Evolutionary conservation across 2,888 invertebrate species (phyloP), one percentile per base, ranked within the genome.

Genomic region (Andrena praecox): DNA sequence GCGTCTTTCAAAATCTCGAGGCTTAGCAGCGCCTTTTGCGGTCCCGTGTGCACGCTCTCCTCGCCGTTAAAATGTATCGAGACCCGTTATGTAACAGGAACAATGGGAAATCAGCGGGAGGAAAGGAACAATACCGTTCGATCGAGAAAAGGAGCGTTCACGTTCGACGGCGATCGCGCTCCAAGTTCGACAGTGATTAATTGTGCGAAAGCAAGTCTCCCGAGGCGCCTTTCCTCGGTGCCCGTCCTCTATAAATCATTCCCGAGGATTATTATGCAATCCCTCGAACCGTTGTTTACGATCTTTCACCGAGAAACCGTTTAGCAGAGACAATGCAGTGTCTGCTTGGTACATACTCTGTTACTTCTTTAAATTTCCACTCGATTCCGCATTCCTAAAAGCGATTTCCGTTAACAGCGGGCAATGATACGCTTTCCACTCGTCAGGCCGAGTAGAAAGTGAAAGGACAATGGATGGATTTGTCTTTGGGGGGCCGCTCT

Each of bases 401-500:
- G 48, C 52, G 7, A 33, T 33, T 50, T 52, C 24, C 56, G 52
- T 70, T 20, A 20, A 29, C 42, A 20, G 10, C 62, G n/a, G 56
- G 56, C 54, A 77, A 48, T 20, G 76, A 76, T 76, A 71, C 63
- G 52, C 62, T 76, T 76, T 76, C 63, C 70, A 52, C 52, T 12
- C 59, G 56, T n/a, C 16, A 31, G 5, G 27, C 31, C 10, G 29
- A 31, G 33, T 60, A 31, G 77, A 74, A 74, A 77, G 77, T 33
- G 77, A 77, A 77, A 67, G 67, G 66, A 77, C 74, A 67, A 59
- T 73, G 56, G 62, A 68, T 78, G 75, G 54, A 75, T 75, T 78
- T 63, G 67, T 78, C 78, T 74, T 60, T 56, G 16, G 27, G 59
- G 16, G 27, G 6, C 33, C 27, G 1, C 20, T n/a, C 12, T n/a